Percentiles rank a stretch among this genome's conserved stretches.
Evolutionary conservation across 2,797 vertebrate genomes (phyloP).

Genomic region (Fratercula arctica): DNA sequence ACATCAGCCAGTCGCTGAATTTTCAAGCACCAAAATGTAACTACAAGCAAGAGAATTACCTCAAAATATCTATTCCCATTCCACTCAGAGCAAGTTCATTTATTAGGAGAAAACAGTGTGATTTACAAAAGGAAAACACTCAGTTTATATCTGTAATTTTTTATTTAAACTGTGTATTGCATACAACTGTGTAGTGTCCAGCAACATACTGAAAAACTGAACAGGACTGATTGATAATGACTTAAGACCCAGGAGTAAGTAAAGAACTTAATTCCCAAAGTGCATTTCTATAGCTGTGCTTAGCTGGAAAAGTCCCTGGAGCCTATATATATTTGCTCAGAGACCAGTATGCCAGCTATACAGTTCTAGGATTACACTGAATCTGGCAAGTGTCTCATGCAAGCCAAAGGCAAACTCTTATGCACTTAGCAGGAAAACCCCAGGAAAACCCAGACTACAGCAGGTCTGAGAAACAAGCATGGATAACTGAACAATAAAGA

Average conservation of each 20-base stretch:
- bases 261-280: background rate
- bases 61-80: background rate
- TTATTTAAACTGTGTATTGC: background rate
- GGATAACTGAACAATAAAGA: background rate
- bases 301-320: conserved; percentile 2
- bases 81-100: background rate
- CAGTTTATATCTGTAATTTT: background rate
- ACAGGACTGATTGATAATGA: background rate
- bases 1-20: background rate
- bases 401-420: background rate
- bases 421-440: background rate
- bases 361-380: background rate
- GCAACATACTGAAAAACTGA: background rate
- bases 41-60: background rate
- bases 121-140: background rate
- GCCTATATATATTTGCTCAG: background rate
- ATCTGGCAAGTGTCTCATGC: background rate
- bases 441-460: background rate
- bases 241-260: background rate
- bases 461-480: background rate
- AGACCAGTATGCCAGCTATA: background rate
- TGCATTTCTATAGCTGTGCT: background rate
- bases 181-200: background rate
- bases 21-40: background rate
- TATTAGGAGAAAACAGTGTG: background rate